phyloP scores from a whole-genome alignment of 2,888 invertebrate genomes.

The Cataglyphis cursor region DNA sequence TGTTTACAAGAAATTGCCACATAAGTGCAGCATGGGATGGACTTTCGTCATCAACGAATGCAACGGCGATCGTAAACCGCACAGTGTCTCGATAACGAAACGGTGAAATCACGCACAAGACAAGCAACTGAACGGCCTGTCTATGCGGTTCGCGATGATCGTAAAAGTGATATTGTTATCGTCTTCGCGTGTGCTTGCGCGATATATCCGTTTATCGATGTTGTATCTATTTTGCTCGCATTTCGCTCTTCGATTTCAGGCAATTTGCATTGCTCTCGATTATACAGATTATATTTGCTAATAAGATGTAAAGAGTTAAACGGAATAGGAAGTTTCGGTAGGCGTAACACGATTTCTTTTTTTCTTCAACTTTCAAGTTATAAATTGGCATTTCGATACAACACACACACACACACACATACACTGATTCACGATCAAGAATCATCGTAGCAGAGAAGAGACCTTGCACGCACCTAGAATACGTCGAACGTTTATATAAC shows the following conservation, averaged over 20 bases:
- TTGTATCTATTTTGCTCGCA: not conserved
- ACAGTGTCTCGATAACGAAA: constrained; percentile 21
- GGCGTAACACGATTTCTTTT: not conserved
- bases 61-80: constrained; percentile 22
- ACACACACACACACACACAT: not conserved
- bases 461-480: constrained; percentile 42
- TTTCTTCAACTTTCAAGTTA: constrained; percentile 6
- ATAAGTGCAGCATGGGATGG: not conserved
- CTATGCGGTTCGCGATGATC: not conserved
- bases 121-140: not conserved
- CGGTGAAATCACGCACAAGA: constrained; percentile 7
- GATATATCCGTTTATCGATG: no score
- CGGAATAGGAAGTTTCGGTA: constrained; percentile 1
- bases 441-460: constrained; percentile 28
- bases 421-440: constrained; percentile 20
- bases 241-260: not conserved
- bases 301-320: not conserved
- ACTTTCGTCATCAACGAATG: constrained; percentile 38
- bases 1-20: not conserved
- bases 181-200: not conserved
- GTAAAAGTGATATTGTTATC: not conserved
- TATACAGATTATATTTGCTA: not conserved
- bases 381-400: constrained; percentile 5
- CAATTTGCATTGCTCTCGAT: not conserved
- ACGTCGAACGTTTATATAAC: constrained; percentile 44